Conservation (phyloP, 2,888 invertebrate species). For the Drosophila multiciliata region DNA sequence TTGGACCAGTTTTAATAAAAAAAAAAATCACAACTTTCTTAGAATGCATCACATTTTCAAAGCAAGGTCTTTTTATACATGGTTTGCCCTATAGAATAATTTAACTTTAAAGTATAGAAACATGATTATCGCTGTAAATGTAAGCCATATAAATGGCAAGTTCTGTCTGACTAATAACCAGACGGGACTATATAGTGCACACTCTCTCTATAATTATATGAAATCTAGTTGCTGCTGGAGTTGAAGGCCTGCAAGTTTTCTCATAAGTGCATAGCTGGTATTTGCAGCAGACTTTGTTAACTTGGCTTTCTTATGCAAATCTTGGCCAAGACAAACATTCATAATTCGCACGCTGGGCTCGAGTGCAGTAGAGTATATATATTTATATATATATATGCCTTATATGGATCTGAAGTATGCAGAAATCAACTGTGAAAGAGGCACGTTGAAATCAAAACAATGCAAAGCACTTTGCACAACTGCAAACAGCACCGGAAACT, state of each 20-base stretch:
- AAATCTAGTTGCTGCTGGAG: background rate
- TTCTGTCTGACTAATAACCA: background rate
- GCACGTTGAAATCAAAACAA: conserved; percentile 62
- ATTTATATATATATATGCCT: conserved; percentile 2
- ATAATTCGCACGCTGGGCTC: conserved; percentile 49
- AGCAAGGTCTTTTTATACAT: background rate
- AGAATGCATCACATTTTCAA: background rate
- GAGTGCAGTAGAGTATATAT: conserved; percentile 9
- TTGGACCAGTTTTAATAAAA: too few species aligned
- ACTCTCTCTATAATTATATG: background rate
- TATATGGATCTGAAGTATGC: conserved; percentile 32
- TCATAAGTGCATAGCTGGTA: conserved; percentile 7
- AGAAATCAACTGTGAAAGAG: conserved; percentile 51
- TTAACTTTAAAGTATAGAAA: background rate
- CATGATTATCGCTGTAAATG: background rate
- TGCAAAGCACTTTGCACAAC: conserved; percentile 66
- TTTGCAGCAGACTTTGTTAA: conserved; percentile 22
- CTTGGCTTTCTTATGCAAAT: conserved; percentile 51
- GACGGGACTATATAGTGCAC: too few species aligned
- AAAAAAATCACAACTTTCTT: too few species aligned
- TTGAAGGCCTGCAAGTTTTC: background rate
- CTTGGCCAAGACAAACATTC: conserved; percentile 26
- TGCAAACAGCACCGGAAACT: conserved; percentile 62
- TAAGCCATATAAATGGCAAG: background rate
- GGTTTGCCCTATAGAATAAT: background rate